phyloP scores from a whole-genome alignment of 2,888 invertebrate genomes.

The Listrodromus nycthemerus region DNA sequence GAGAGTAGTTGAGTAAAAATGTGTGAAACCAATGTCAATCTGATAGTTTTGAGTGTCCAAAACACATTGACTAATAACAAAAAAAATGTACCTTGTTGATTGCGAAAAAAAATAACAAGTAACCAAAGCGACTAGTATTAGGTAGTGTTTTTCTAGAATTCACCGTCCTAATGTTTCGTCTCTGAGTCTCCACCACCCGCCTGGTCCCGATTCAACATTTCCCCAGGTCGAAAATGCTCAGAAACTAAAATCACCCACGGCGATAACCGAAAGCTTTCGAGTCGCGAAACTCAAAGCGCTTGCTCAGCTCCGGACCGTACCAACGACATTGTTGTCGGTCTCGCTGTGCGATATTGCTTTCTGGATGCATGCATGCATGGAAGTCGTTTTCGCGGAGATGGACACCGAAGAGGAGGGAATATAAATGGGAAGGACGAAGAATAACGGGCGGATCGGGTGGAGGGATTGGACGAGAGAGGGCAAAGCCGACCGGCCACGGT shows the following conservation, averaged over 20 bases:
- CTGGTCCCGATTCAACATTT: constrained; percentile 23
- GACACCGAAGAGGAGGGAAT: neutral
- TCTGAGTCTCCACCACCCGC: neutral
- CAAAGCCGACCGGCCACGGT: constrained; percentile 15
- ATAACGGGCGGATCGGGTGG: constrained; percentile 18
- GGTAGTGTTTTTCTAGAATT: no score
- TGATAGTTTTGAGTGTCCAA: no score
- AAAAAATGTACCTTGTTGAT: no score
- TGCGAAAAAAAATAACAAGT: no score
- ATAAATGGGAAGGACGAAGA: neutral
- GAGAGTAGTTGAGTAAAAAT: no score
- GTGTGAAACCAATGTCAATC: no score
- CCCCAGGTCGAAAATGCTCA: constrained; percentile 13
- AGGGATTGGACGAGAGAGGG: neutral
- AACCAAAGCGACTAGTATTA: no score
- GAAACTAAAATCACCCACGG: constrained; percentile 40
- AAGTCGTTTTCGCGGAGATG: constrained; percentile 29
- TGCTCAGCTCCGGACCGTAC: constrained; percentile 52
- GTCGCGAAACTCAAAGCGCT: constrained; percentile 54
- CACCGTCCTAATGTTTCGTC: no score
- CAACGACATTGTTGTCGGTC: constrained; percentile 29
- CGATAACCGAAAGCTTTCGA: constrained; percentile 19
- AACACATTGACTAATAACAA: no score
- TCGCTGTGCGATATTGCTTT: constrained; percentile 50
- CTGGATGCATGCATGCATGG: constrained; percentile 20